A percentile compares a stretch with the other conserved stretches of the same genome.
These are phyloP conservation scores for Helleia helle DNA, from an alignment of 2,888 invertebrate species.

Conservation along the genomic window DNA sequence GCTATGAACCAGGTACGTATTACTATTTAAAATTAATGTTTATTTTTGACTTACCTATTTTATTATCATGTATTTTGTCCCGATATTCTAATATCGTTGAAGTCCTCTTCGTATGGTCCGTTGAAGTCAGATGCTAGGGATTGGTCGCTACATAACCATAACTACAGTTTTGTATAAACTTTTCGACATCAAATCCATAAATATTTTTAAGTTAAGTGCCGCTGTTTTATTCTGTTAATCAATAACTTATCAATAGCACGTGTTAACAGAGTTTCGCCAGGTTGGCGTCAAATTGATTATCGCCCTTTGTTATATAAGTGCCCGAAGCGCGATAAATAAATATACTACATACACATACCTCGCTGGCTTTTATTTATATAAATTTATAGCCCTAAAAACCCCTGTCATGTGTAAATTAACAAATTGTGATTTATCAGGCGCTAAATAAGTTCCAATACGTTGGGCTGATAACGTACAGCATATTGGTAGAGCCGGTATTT, in stretches of 20 bases:
- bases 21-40: too few species aligned
- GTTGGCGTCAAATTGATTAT: conserved; percentile 7
- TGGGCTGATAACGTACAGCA: conserved; percentile 6
- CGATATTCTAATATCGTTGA: too few species aligned
- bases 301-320: conserved; percentile 1
- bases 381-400: conserved; percentile 4
- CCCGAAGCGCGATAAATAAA: conserved; percentile 1
- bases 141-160: too few species aligned
- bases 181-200: too few species aligned
- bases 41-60: too few species aligned
- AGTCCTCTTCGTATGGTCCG: too few species aligned
- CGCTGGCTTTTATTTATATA: neutral
- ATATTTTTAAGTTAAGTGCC: too few species aligned
- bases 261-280: conserved; percentile 7
- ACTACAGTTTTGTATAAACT: too few species aligned
- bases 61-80: too few species aligned
- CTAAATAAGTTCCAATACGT: conserved; percentile 7
- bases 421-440: conserved; percentile 6
- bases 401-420: conserved; percentile 3
- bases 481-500: conserved; percentile 4
- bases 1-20: too few species aligned
- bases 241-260: conserved; percentile 1
- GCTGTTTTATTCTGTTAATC: too few species aligned
- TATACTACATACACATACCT: conserved; percentile 5
- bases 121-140: too few species aligned